These are phyloP conservation scores for Porites divaricata DNA, from an alignment of 92 coral and sea anemone genomes.

Conservation along the genomic window DNA sequence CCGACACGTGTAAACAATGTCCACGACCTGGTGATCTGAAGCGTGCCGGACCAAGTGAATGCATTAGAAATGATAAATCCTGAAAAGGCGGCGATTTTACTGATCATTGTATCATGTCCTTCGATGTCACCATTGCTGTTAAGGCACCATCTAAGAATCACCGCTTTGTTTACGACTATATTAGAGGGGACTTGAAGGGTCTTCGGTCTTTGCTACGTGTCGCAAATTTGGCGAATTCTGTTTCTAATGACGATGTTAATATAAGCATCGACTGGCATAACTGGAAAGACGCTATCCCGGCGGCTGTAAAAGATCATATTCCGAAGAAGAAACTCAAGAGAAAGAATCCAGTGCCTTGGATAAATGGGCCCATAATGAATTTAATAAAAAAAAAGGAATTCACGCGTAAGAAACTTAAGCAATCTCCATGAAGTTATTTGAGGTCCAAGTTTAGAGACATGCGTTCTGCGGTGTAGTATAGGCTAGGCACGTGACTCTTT, in stretches of 20 bases:
- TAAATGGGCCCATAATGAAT: slow-evolving; percentile 28
- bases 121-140: no score
- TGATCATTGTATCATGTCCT: no score
- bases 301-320: slow-evolving; percentile 48
- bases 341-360: slow-evolving; percentile 43
- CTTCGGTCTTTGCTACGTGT: slow-evolving; percentile 10
- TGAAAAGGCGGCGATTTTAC: no score
- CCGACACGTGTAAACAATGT: no score
- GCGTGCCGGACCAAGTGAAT: no score
- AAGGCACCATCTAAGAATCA: no score
- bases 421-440: slow-evolving; percentile 29
- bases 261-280: slow-evolving; percentile 28
- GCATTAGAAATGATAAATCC: no score
- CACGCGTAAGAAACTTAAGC: slow-evolving; percentile 34
- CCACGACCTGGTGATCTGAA: no score
- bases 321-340: slow-evolving; percentile 52
- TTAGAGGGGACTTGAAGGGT: background rate
- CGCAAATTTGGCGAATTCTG: slow-evolving; percentile 30
- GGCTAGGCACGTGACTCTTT: slow-evolving; percentile 49
- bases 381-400: slow-evolving; percentile 41
- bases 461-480: slow-evolving; percentile 45
- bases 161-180: no score
- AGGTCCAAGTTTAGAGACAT: slow-evolving; percentile 40
- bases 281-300: slow-evolving; percentile 50
- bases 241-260: slow-evolving; percentile 28